phyloP scores from a whole-genome alignment of 64 coral and sea anemone genomes.

The Montipora sp. region DNA sequence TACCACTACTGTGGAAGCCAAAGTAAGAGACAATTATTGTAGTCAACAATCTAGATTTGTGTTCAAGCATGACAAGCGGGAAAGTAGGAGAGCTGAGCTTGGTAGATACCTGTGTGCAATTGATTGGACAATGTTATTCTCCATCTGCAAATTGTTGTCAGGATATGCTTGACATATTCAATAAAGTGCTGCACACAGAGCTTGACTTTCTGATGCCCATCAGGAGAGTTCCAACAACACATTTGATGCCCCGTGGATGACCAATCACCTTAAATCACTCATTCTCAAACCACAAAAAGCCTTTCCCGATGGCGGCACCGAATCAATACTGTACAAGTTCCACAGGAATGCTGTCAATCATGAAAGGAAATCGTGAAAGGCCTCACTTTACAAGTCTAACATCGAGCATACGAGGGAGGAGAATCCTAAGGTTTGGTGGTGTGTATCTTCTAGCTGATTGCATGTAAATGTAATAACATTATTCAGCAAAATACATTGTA shows the following conservation, averaged over 20 bases:
- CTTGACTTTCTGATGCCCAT: slow-evolving; percentile 18
- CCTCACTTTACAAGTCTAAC: slow-evolving; percentile 7
- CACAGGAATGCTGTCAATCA: slow-evolving; percentile 9
- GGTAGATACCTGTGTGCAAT: slow-evolving; percentile 40
- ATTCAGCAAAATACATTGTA: too few species aligned
- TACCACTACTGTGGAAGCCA: neutral
- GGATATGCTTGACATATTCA: slow-evolving; percentile 1
- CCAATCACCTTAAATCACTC: slow-evolving; percentile 1
- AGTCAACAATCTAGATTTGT: slow-evolving; percentile 18
- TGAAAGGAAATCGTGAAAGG: slow-evolving; percentile 5
- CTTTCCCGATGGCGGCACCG: slow-evolving; percentile 1
- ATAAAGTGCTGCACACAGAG: slow-evolving; percentile 1
- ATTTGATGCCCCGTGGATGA: neutral
- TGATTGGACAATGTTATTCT: slow-evolving; percentile 19
- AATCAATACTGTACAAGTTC: slow-evolving; percentile 7
- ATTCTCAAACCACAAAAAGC: slow-evolving; percentile 32
- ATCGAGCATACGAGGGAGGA: neutral
- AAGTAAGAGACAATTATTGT: neutral
- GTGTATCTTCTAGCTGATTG: too few species aligned
- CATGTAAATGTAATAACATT: too few species aligned
- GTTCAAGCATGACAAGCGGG: slow-evolving; percentile 1
- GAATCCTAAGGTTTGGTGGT: neutral
- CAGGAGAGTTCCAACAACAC: slow-evolving; percentile 10
- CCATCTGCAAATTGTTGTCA: neutral
- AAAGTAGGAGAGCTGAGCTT: slow-evolving; percentile 10